Evolutionary conservation across 2,888 invertebrate genomes (phyloP).

Genomic region (Drosophila mercatorum): DNA sequence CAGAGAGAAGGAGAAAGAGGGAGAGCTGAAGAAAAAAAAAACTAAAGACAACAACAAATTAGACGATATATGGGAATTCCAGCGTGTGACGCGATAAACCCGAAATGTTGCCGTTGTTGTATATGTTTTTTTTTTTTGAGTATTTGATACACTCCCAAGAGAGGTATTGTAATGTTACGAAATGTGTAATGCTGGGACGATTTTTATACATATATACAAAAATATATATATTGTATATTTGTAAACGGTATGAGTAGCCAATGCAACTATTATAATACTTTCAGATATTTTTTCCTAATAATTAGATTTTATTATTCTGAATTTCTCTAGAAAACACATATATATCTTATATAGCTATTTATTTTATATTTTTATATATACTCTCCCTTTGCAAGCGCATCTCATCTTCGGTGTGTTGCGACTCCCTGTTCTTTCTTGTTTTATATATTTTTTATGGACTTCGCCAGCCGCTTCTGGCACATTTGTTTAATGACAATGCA

Average conservation of each 20-base stretch:
- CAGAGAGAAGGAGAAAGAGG: constrained; percentile 24
- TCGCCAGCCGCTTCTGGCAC: constrained; percentile 69
- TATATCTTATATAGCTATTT: too few species aligned
- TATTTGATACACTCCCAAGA: constrained; percentile 6
- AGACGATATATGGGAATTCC: constrained; percentile 80
- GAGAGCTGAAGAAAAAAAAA: constrained; percentile 6
- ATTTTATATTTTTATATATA: neutral
- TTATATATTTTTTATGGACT: constrained; percentile 33
- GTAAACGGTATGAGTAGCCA: neutral
- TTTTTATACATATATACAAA: neutral
- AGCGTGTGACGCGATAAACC: constrained; percentile 76
- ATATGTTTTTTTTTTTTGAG: constrained; percentile 9
- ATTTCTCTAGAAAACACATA: too few species aligned
- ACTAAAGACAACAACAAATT: constrained; percentile 64
- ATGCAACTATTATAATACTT: neutral
- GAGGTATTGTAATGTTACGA: neutral
- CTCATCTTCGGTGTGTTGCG: neutral
- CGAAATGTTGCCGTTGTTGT: constrained; percentile 51
- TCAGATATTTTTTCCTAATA: neutral
- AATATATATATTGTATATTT: neutral
- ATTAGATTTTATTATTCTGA: too few species aligned
- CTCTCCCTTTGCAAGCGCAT: neutral
- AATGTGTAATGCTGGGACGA: neutral
- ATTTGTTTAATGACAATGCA: constrained; percentile 80
- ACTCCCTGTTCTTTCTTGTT: neutral